These are phyloP conservation scores for Scomber scombrus DNA, from an alignment of 2,113 vertebrate species.

Conservation along the genomic window DNA sequence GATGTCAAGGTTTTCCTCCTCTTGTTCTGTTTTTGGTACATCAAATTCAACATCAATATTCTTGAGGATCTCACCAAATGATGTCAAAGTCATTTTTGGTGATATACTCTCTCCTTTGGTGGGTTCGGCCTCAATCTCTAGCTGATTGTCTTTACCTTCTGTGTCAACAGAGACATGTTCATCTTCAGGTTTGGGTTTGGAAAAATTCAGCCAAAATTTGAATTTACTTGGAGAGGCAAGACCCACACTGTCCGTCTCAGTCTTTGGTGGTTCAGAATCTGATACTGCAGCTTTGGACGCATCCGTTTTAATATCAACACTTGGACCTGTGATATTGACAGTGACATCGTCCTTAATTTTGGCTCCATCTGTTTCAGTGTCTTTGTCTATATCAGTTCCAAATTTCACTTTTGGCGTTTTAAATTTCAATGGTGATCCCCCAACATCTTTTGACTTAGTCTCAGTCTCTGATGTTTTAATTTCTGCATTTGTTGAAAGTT, in stretches of 20 bases:
- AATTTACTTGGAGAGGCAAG: conserved; percentile 79
- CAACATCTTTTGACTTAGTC: conserved; percentile 41
- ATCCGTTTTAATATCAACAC: conserved; percentile 52
- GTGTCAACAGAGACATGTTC: conserved; percentile 44
- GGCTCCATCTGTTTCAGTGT: conserved; percentile 13
- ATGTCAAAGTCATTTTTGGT: conserved; percentile 67
- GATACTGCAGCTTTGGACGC: conserved; percentile 18
- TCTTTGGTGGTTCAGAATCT: conserved; percentile 46
- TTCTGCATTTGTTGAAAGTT: conserved; percentile 13
- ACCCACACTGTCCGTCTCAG: conserved; percentile 27
- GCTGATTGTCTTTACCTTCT: conserved; percentile 45
- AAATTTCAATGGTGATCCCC: conserved; percentile 65
- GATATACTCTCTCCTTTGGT: conserved; percentile 67
- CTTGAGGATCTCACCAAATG: conserved; percentile 74
- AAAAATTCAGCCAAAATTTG: conserved; percentile 73
- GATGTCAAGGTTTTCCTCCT: conserved; percentile 44
- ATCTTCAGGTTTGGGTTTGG: conserved; percentile 69
- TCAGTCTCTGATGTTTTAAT: conserved; percentile 41
- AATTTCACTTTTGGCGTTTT: conserved; percentile 70
- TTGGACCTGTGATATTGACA: conserved; percentile 50
- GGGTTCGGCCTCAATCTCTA: conserved; percentile 45
- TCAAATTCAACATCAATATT: conserved; percentile 82
- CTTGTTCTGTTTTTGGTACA: conserved; percentile 69
- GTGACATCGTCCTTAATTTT: conserved; percentile 36
- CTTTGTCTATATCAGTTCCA: conserved; percentile 32